Base-by-base conservation (phyloP, 2,797 vertebrate genomes). In the Synanceia verrucosa region DNA sequence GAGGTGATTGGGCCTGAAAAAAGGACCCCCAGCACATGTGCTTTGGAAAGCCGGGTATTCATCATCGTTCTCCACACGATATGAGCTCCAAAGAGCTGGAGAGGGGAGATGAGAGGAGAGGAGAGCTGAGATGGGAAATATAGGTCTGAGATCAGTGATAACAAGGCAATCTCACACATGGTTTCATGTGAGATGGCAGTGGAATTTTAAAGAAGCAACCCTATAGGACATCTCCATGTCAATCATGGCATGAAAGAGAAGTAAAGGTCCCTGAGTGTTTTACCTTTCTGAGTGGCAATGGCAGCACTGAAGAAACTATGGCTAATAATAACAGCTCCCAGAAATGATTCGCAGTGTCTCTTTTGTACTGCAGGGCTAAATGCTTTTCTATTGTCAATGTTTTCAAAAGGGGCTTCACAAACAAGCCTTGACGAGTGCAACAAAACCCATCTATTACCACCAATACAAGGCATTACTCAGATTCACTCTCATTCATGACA, bases 111-210 rank as follows among this genome's bases (percentile, higher is more conserved):
- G 85, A 84, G 83, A 81, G 58, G 55, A 83, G 84, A 80, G 73
- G 56, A 75, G 80, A 83, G 85, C 66, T 78, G 82, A 88, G 82
- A 86, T 85, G 84, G 83, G 79, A 81, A 89, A 87, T 88, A 90
- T 83, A 88, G 87, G 87, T 78, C 84, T 83, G 84, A 91, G 87
- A 91, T 93, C 88, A 90, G 90, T 67, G 89, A 93, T 91, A 93
- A 91, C 86, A 87, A 91, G 89, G 88, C 91, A 93, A 92, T 93
- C 92, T 91, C 89, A 93, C 92, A 93, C 91, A 91, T 90, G 91
- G 88, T 83, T 92, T 91, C 86, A 88, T 81, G 83, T 77, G 82
- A 82, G 89, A 92, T 85, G 86, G 73, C 51, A 44, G 73, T 43
- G 65, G 83, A 89, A 91, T 91, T 81, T 89, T 84, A 88, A 93